These are phyloP conservation scores for Indicator maculatus DNA, from an alignment of 2,113 vertebrate genomes.

Conservation along the genomic window DNA sequence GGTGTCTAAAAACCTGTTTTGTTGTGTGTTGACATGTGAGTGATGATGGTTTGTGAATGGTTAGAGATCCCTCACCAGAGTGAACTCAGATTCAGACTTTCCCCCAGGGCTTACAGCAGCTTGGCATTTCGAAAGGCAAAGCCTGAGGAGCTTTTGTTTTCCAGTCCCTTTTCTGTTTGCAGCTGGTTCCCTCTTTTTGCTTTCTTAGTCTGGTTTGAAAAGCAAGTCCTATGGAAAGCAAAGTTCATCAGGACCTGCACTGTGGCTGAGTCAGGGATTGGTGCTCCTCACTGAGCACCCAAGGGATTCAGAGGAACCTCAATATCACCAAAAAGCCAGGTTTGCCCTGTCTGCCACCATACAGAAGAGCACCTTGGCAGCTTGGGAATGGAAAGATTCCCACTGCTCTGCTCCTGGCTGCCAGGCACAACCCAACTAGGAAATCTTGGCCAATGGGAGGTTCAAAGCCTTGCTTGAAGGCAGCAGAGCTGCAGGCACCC, in stretches of 20 bases:
- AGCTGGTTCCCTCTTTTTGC: background rate
- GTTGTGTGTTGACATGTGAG: background rate
- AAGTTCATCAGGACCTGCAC: background rate
- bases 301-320: background rate
- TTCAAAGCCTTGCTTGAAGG: background rate
- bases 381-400: background rate
- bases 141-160: background rate
- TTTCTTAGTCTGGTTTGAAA: background rate
- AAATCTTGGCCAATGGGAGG: background rate
- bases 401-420: background rate
- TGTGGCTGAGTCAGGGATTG: fast-evolving
- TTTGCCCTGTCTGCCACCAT: background rate
- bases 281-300: background rate
- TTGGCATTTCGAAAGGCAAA: background rate
- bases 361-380: background rate
- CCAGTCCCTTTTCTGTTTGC: background rate
- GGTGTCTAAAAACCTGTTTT: background rate
- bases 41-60: fast-evolving
- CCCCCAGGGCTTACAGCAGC: background rate
- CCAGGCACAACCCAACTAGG: background rate
- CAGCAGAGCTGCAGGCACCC: background rate
- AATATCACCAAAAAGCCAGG: too few relatives aligned
- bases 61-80: background rate
- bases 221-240: background rate
- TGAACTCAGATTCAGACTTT: background rate